Evolutionary conservation across 2,113 vertebrate species (phyloP).

Genomic region (Oryctolagus cuniculus): mOryCun1.1 NC_091433.1:6980001-6980500

Average conservation of each 20-base stretch:
- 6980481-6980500: background rate
- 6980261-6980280: background rate
- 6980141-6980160: background rate
- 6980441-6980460: too few species aligned
- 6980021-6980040: background rate
- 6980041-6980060: background rate
- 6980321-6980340: too few species aligned
- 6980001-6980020: background rate
- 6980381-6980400: background rate
- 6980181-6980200: background rate
- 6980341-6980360: too few species aligned
- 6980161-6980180: background rate
- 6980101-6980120: background rate
- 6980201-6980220: background rate
- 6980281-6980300: background rate
- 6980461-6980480: too few species aligned
- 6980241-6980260: background rate
- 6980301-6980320: background rate
- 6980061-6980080: background rate
- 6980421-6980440: accelerated
- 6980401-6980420: accelerated
- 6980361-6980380: too few species aligned
- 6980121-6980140: background rate
- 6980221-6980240: background rate
- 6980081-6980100: background rate